Evolutionary conservation across 2,888 invertebrate species (phyloP).

Genomic region (Hemistola chrysoprasaria): DNA sequence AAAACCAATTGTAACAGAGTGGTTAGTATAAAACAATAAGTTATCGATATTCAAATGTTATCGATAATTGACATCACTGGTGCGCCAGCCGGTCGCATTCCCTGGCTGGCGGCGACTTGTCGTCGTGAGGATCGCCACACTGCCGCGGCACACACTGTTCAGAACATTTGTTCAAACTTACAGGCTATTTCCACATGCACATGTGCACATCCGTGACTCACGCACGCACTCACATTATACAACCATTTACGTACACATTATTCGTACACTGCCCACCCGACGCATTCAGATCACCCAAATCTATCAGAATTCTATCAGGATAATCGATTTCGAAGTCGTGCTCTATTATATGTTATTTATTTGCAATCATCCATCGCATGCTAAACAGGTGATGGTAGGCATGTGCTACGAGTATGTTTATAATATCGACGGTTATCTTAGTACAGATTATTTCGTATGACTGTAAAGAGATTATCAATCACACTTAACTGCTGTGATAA

Average conservation of each 20-base stretch:
- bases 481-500: too few relatives aligned
- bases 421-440: too few relatives aligned
- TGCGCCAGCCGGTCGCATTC: constrained; percentile 78
- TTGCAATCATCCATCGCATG: constrained; percentile 39
- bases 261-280: constrained; percentile 45
- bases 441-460: too few relatives aligned
- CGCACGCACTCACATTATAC: constrained; percentile 65
- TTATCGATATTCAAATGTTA: constrained; percentile 2
- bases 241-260: constrained; percentile 56
- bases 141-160: constrained; percentile 48
- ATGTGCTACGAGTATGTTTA: constrained; percentile 5
- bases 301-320: constrained; percentile 56
- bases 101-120: constrained; percentile 65
- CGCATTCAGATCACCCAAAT: constrained; percentile 48
- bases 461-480: too few relatives aligned
- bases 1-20: too few relatives aligned
- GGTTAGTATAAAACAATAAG: too few relatives aligned
- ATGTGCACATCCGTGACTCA: constrained; percentile 75
- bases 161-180: constrained; percentile 69
- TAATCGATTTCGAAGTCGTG: constrained; percentile 50
- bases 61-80: constrained; percentile 56
- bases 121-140: constrained; percentile 64
- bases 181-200: constrained; percentile 75
- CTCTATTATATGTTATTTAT: constrained; percentile 40
- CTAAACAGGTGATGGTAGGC: constrained; percentile 27